Evolutionary conservation across 92 coral and sea anemone species (phyloP), one percentile per base, ranked within the genome.

Genomic region (Actinostola sp.): DNA sequence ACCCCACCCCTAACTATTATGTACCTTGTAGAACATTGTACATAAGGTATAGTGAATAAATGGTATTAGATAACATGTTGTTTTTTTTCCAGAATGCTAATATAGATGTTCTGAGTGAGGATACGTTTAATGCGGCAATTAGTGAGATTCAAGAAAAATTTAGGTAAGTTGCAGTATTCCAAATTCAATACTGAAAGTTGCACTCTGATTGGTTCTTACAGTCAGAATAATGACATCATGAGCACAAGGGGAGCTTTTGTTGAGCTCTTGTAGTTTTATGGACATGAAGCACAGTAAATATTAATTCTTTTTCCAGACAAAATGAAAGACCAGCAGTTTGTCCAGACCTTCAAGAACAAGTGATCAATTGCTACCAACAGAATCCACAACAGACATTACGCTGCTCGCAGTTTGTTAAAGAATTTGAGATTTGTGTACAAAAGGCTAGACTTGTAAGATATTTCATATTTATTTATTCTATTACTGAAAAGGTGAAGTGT

Each of bases 341-440:
- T 49, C 92, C 82, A 54, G 73, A 82, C 65, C 79, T 82, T 2
- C 77, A 80, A 71, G 67, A 73, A 54, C 80, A 70, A 55, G 86
- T 73, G 5, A 15, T 82, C 10, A 80, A 86, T 54, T 89, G 96
- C 53, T 89, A 89, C 43, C 74, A 82, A 72, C 73, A 82, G 73
- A 57, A 89, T 75, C 88, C 94, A 13, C 67, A 58, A 17, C 77
- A 86, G 54, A 79, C 91, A 8, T 63, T 89, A 23, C 79, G 75
- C 57, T 89, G 94, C 67, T 89, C 97, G 8, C 91, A 83, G 17
- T 79, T 82, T 71, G 97, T 90, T 10, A 76, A 80, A 17, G 80
- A 83, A 32, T 90, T 90, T 73, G 66, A 83, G 53, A 65, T 36
- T 28, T 90, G 97, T 59, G 92, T 90, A 20, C 87, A 83, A 44